Evolutionary conservation across 2,113 vertebrate genomes (phyloP), one percentile per base, ranked within the genome.

Genomic region (Cygnus buccinator): DNA sequence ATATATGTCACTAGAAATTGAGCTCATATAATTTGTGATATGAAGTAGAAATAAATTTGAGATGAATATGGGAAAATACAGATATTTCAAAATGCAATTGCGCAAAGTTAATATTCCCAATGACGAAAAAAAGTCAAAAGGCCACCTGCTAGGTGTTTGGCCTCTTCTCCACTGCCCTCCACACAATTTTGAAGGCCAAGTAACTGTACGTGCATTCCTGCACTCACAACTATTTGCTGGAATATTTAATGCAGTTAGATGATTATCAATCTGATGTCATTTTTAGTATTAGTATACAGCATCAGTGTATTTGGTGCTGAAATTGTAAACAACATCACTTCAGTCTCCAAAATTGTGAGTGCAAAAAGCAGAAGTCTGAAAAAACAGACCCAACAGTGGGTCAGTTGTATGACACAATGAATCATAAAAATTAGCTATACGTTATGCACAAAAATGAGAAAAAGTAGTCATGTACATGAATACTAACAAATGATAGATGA

Each of bases 171-270:
- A 63, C 8, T 10, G 33, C 25, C 13, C 4, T 22, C 12, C 16
- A 41, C 70, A 84, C 29, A 54, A 18, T 95, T 97, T 93, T 94
- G 84, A 96, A 81, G 84, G 73, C 54, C 70, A 93, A 96, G 66
- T 84, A 96, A 92, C 37, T 71, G 58, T 46, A 83, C 46, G 66
- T 73, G 44, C 46, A 77, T 59, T 79, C 37, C 23, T 61, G 73
- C 63, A 84, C 67, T 84, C 54, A 67, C 22, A 96, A 55, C 29
- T 88, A 81, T 93, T 91, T 95, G 78, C 31, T 87, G 31, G 39
- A 63, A 73, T 71, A 83, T 66, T 84, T 78, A 93, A 87, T 50
- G 19, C 6, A 70, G 33, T 91, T 91, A 78, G 52, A 87, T 31
- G 1, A 48, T 39, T 85, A 46, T 41, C 76, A 66, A 48, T 74